Conservation (phyloP, 1,140 invertebrate species). For the Sinella curviseta region DNA sequence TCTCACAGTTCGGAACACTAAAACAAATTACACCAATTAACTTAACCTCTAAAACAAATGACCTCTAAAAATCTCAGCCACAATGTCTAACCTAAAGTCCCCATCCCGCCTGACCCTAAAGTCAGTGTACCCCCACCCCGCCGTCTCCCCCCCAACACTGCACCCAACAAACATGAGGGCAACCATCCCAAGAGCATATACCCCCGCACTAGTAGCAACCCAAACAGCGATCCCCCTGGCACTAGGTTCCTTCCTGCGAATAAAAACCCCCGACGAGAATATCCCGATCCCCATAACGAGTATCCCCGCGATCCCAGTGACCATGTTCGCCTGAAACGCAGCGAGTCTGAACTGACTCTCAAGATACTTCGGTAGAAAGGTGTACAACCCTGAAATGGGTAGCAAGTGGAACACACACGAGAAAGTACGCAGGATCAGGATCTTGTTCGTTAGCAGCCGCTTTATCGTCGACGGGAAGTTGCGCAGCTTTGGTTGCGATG, state of each 20-base stretch:
- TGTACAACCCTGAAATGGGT: slow-evolving; percentile 78
- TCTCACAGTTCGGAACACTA: slow-evolving; percentile 32
- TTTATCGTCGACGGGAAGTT: slow-evolving; percentile 84
- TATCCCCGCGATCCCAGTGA: slow-evolving; percentile 83
- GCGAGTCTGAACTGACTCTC: slow-evolving; percentile 86
- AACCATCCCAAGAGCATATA: slow-evolving; percentile 72
- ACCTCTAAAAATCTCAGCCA: background rate
- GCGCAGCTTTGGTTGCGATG: background rate
- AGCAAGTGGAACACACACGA: slow-evolving; percentile 85
- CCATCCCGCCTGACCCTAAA: background rate
- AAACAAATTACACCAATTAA: background rate
- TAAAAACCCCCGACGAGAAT: slow-evolving; percentile 81
- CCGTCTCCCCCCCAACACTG: slow-evolving; percentile 26
- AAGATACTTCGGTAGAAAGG: slow-evolving; percentile 89
- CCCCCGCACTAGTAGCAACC: slow-evolving; percentile 82
- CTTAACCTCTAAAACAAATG: background rate
- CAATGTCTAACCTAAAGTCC: background rate
- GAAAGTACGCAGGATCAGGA: slow-evolving; percentile 84
- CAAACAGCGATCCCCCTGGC: slow-evolving; percentile 82
- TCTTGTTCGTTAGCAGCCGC: slow-evolving; percentile 81
- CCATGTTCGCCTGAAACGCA: slow-evolving; percentile 83
- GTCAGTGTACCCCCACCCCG: background rate
- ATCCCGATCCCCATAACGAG: slow-evolving; percentile 89
- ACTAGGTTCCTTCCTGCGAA: slow-evolving; percentile 77
- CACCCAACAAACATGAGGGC: slow-evolving; percentile 44